phyloP scores from a whole-genome alignment of 2,888 invertebrate species.

The Brachylomia viminalis region DNA sequence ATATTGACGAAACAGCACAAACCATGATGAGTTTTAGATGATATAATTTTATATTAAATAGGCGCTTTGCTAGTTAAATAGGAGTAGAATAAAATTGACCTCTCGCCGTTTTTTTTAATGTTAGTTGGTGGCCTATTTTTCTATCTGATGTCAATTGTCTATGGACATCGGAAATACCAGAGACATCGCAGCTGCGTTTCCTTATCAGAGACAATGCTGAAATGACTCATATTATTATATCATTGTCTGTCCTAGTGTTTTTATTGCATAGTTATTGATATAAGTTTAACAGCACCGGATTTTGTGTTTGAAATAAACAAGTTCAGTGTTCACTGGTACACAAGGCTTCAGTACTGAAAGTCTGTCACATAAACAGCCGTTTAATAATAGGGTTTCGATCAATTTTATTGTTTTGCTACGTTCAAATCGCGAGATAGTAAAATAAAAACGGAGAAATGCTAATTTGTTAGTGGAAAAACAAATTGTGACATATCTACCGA shows the following conservation, averaged over 20 bases:
- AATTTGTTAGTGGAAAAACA: slow-evolving; percentile 9
- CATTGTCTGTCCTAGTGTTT: background rate
- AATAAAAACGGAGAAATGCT: background rate
- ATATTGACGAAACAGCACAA: slow-evolving; percentile 70
- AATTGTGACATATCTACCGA: background rate
- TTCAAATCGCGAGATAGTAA: background rate
- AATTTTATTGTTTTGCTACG: background rate
- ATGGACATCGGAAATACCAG: background rate
- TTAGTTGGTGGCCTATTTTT: background rate
- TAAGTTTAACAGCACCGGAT: background rate
- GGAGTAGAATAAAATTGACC: no score
- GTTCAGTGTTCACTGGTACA: no score
- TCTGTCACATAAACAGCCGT: background rate
- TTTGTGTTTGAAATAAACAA: background rate
- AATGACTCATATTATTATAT: background rate
- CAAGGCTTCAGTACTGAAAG: background rate
- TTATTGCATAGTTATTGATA: background rate
- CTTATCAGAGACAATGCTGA: background rate
- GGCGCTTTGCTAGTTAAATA: background rate
- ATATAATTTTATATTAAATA: slow-evolving; percentile 10
- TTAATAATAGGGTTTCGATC: background rate
- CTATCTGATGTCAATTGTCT: background rate
- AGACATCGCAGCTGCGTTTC: background rate
- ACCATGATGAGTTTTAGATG: slow-evolving; percentile 32
- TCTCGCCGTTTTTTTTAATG: no score